These are phyloP conservation scores for Drosophila saltans DNA, from an alignment of 1,140 invertebrate species.

Conservation along the genomic window DNA sequence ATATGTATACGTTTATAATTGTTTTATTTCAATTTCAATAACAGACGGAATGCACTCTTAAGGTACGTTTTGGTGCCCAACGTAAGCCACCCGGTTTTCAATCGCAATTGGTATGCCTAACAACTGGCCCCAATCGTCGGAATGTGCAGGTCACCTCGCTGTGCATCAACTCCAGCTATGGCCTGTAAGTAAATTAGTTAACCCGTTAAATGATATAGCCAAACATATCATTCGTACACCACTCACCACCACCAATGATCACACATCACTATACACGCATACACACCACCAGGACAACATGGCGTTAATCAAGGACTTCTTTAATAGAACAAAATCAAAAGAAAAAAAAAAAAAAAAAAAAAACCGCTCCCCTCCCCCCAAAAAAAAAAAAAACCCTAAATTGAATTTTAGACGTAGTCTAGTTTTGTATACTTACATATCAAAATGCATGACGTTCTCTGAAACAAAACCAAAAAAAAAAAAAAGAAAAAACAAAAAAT, in stretches of 20 bases:
- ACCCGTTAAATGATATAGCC: not conserved
- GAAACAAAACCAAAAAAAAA: conserved; percentile 20
- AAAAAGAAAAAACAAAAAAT: conserved; percentile 33
- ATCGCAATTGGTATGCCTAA: conserved; percentile 96
- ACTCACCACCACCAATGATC: not conserved
- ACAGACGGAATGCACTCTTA: conserved; percentile 85
- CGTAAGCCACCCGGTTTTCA: conserved; percentile 96
- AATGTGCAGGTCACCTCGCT: conserved; percentile 94
- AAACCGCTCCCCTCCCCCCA: conserved; percentile 22
- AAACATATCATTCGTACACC: not conserved
- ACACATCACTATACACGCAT: conserved; percentile 46
- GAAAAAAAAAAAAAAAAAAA: not conserved
- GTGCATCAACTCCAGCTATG: conserved; percentile 97
- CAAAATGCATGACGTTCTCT: conserved; percentile 55
- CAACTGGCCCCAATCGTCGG: conserved; percentile 91
- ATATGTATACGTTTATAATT: too few species aligned
- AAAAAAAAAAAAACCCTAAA: conserved; percentile 33
- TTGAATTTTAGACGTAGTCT: conserved; percentile 55
- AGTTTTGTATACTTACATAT: conserved; percentile 53
- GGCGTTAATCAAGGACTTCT: conserved; percentile 45
- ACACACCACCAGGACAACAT: conserved; percentile 37
- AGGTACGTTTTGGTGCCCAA: conserved; percentile 90
- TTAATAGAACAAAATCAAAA: conserved; percentile 16
- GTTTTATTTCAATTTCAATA: conserved; percentile 34
- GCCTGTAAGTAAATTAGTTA: conserved; percentile 90